Base-by-base conservation (phyloP, 2,113 vertebrate genomes). In the Xyliphius kryptos region DNA sequence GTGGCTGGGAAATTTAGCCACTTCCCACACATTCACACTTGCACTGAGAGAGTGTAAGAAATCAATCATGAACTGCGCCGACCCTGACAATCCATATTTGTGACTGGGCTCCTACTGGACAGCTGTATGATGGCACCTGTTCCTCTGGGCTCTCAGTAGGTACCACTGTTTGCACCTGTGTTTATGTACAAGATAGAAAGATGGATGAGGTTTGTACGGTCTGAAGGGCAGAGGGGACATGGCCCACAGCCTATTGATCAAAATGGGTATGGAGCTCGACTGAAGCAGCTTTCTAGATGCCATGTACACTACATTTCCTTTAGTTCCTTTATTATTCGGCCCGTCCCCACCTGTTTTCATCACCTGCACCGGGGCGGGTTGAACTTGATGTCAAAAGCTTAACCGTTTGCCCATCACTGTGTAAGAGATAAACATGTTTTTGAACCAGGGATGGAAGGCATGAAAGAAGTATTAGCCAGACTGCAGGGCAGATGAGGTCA, bases 331-430 rank as follows among this genome's bases (percentile, higher is more conserved):
- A 20, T 12, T 16, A 17, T 3, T 52, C 44, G 49, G 17, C 51
- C 43, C 46, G 21, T 40, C 54, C 46, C 6, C 9, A 32, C 26
- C 26, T 52, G 26, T 64, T 48, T 62, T 22, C 60, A 61, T 5
- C 20, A 10, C 54, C 32, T 16, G 3, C 37, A 86, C 87, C 79
- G 84, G 84, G 9, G 13, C 40, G 16, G 15, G 76, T 81, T 85
- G 87, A 83, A 85, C 81, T 87, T 83, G 66, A 74, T 88, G 89
- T 91, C 86, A 84, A 83, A 85, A 81, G 86, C 79, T 82, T 83
- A 82, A 83, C 81, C 81, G 58, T 76, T 80, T 81, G 82, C 80
- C 74, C 77, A 78, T 71, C 76, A 79, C 61, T 51, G 46, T 67
- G 21, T 67, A 38, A 43, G 47, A 64, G 19, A 63, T 56, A 68